Conservation (phyloP, 2,113 vertebrate genomes). For the Amblyopsis rosae region DNA sequence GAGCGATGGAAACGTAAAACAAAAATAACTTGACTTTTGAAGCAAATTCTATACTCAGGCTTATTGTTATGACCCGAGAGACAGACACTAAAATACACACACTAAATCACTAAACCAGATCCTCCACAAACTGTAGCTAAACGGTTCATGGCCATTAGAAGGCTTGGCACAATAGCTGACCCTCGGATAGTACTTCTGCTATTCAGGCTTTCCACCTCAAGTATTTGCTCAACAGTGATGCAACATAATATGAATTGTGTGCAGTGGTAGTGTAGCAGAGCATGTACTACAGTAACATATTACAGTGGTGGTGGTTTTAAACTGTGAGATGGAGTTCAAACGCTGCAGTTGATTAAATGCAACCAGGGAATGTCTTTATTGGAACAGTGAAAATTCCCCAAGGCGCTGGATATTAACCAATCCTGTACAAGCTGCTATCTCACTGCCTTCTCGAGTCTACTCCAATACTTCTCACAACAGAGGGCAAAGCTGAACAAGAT, state of each 20-base stretch:
- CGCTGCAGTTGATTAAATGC: neutral
- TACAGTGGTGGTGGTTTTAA: neutral
- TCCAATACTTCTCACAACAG: neutral
- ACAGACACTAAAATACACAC: constrained; percentile 24
- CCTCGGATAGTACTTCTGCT: neutral
- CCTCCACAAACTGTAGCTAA: too few species aligned
- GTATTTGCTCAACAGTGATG: neutral
- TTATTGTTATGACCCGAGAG: constrained; percentile 29
- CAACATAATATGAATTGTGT: neutral
- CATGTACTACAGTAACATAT: neutral
- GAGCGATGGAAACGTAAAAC: constrained; percentile 43
- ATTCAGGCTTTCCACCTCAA: neutral
- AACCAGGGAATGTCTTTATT: constrained; percentile 7
- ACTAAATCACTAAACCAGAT: constrained; percentile 19
- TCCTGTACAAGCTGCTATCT: neutral
- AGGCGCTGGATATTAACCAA: constrained; percentile 20
- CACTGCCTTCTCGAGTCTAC: neutral
- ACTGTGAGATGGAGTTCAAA: neutral
- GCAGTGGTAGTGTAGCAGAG: neutral
- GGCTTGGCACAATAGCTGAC: neutral
- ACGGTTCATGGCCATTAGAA: too few species aligned
- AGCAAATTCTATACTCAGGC: constrained; percentile 1
- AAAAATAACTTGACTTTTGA: constrained; percentile 45
- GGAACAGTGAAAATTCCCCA: constrained; percentile 22
- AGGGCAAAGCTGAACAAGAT: neutral